Percentiles rank a stretch among this genome's conserved stretches.
Evolutionary conservation across 2,113 vertebrate species (phyloP).

Genomic region (Uropsilus gracilis): DNA sequence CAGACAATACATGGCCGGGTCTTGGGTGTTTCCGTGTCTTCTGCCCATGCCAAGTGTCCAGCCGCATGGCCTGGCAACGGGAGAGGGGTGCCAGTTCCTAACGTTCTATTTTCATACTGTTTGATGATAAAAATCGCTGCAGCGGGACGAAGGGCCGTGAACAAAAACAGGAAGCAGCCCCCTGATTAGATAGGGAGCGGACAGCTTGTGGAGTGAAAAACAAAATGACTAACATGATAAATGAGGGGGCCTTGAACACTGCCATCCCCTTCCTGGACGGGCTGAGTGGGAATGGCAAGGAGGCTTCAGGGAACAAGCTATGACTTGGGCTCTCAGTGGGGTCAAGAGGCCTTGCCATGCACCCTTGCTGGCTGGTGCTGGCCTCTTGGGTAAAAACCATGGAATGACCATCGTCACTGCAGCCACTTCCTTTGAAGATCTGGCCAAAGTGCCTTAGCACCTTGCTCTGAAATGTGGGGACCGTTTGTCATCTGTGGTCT

Average conservation of each 20-base stretch:
- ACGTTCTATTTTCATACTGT: constrained; percentile 86
- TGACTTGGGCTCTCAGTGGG: not conserved
- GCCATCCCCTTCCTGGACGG: constrained; percentile 61
- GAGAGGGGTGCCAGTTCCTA: constrained; percentile 79
- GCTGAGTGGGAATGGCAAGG: not conserved
- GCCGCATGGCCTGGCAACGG: not conserved
- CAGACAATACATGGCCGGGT: constrained; percentile 41
- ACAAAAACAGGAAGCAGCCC: constrained; percentile 88
- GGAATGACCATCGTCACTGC: not conserved
- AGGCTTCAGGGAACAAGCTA: not conserved
- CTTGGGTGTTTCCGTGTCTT: constrained; percentile 54
- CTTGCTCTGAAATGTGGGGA: not conserved
- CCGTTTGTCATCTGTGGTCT: not conserved
- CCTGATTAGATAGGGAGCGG: constrained; percentile 86
- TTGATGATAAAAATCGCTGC: constrained; percentile 87
- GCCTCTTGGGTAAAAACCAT: not conserved
- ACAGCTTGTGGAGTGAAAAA: constrained; percentile 77
- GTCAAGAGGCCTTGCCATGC: rapidly evolving
- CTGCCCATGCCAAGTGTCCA: constrained; percentile 66
- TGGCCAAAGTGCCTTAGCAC: too few species aligned
- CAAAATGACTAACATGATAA: constrained; percentile 84
- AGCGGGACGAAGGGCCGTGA: constrained; percentile 79
- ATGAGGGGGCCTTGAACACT: constrained; percentile 40
- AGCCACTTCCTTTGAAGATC: not conserved
- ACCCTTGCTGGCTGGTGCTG: rapidly evolving